phyloP scores from a whole-genome alignment of 1,140 invertebrate species.

The Pogonognathellus flavescens region DNA sequence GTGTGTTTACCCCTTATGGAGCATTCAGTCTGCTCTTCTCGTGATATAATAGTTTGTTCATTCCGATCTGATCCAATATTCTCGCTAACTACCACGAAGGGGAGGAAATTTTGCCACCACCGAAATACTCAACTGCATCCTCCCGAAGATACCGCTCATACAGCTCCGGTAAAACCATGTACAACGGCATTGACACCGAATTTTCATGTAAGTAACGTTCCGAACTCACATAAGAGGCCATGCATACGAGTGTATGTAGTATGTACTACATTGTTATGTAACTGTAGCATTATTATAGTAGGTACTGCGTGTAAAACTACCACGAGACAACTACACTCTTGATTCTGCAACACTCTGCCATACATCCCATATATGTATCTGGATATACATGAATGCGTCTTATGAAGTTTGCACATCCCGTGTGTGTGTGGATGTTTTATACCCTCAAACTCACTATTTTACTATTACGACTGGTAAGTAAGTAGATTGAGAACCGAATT shows the following conservation, averaged over 20 bases:
- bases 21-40: not conserved
- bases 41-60: not conserved
- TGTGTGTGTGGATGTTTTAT: not conserved
- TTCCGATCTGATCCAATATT: conserved; percentile 44
- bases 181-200: conserved; percentile 22
- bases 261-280: no score
- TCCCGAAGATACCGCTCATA: not conserved
- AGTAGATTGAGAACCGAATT: not conserved
- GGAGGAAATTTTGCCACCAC: conserved; percentile 43
- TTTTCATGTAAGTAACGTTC: conserved; percentile 8
- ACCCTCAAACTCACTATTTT: not conserved
- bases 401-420: no score
- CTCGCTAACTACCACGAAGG: conserved; percentile 38
- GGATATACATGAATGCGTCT: no score
- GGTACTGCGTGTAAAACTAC: not conserved
- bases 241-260: not conserved
- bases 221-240: not conserved
- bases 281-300: not conserved
- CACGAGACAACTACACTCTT: not conserved
- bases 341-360: not conserved
- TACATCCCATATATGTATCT: not conserved
- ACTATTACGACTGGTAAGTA: not conserved
- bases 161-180: not conserved
- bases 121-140: conserved; percentile 15
- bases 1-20: conserved; percentile 4